These are phyloP conservation scores for Sternarchorhynchus goeldii DNA, from an alignment of 2,797 vertebrate species.

Conservation along the genomic window DNA sequence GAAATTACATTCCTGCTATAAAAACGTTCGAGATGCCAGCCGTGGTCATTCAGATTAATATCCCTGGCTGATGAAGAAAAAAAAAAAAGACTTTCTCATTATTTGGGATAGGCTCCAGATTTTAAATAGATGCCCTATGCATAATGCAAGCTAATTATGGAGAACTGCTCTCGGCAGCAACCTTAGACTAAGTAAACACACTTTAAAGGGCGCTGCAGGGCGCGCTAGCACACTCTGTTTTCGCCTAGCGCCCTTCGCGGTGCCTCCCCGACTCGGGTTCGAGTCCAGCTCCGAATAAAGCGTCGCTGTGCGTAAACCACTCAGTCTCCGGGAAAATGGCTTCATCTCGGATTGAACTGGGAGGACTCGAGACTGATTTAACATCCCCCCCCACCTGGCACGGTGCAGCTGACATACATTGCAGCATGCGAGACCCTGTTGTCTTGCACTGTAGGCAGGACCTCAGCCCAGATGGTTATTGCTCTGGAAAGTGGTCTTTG, in stretches of 20 bases:
- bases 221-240: constrained; percentile 31
- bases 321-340: constrained; percentile 67
- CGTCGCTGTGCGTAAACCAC: constrained; percentile 63
- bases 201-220: constrained; percentile 27
- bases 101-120: constrained; percentile 31
- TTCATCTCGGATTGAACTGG: constrained; percentile 70
- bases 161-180: constrained; percentile 15
- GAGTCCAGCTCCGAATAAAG: constrained; percentile 39
- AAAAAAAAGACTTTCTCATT: constrained; percentile 41
- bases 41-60: constrained; percentile 51
- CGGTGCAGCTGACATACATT: constrained; percentile 67
- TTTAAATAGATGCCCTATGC: constrained; percentile 2
- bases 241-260: constrained; percentile 15
- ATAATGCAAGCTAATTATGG: constrained; percentile 32
- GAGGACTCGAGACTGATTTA: constrained; percentile 67
- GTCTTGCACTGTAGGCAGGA: constrained; percentile 21
- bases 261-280: constrained; percentile 15
- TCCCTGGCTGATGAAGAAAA: constrained; percentile 31
- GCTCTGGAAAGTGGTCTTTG: constrained; percentile 43
- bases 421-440: constrained; percentile 64
- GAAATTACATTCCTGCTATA: constrained; percentile 47
- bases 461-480: constrained; percentile 49
- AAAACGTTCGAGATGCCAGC: constrained; percentile 37
- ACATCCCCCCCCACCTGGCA: constrained; percentile 70
- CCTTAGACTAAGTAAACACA: constrained; percentile 17